Percentiles rank a stretch among this genome's conserved stretches.
phyloP scores from a whole-genome alignment of 2,797 vertebrate genomes.

The Gephyroberyx darwinii region DNA sequence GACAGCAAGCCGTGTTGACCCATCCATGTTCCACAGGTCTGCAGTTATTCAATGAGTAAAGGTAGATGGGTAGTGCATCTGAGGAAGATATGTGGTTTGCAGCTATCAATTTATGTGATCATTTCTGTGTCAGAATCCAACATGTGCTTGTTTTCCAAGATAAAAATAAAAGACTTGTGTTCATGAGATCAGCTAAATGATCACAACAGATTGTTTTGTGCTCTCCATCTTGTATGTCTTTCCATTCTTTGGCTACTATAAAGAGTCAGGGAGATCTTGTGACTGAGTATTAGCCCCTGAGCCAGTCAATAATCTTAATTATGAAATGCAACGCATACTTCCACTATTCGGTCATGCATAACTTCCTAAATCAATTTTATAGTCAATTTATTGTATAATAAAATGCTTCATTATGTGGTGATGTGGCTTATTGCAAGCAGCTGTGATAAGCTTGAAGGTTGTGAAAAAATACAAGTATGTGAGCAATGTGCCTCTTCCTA shows the following conservation, averaged over 20 bases:
- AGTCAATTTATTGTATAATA: conserved; percentile 67
- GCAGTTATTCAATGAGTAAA: not conserved
- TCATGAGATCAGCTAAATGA: conserved; percentile 2
- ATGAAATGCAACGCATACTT: conserved; percentile 69
- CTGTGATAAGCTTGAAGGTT: conserved; percentile 56
- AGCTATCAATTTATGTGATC: not conserved
- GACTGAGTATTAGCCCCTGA: conserved; percentile 22
- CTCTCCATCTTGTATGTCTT: conserved; percentile 32
- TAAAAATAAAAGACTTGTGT: conserved; percentile 1
- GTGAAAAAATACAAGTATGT: conserved; percentile 28
- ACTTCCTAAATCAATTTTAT: conserved; percentile 64
- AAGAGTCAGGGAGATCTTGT: conserved; percentile 9
- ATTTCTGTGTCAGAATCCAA: not conserved
- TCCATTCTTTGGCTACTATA: conserved; percentile 23
- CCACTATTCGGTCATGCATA: conserved; percentile 61
- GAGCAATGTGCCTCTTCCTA: conserved; percentile 34
- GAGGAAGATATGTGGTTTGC: not conserved
- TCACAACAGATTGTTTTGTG: conserved; percentile 15
- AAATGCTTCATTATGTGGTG: conserved; percentile 64
- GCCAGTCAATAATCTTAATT: conserved; percentile 46
- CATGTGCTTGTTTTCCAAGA: not conserved
- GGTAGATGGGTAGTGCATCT: not conserved
- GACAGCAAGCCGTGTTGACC: not conserved
- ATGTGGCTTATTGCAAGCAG: conserved; percentile 65
- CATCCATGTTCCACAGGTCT: not conserved